phyloP scores from a whole-genome alignment of 2,113 vertebrate species.

The Calypte anna region DNA sequence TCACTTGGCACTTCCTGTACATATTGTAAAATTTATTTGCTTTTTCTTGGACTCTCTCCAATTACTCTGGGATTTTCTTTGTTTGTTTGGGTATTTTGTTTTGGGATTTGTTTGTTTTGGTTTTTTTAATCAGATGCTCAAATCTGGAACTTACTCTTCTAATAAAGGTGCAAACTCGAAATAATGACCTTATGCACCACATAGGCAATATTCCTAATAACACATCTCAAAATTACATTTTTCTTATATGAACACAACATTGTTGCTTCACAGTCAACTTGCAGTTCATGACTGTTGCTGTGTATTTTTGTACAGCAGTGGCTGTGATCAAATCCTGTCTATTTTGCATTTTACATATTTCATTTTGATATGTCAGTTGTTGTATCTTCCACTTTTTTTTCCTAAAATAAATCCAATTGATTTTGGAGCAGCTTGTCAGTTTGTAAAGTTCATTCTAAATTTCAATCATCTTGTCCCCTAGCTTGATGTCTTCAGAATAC shows the following conservation, averaged over 20 bases:
- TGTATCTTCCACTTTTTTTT: background rate
- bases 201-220: background rate
- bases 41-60: background rate
- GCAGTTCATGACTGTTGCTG: background rate
- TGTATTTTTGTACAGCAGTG: background rate
- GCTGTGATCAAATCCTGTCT: background rate
- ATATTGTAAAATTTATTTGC: background rate
- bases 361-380: background rate
- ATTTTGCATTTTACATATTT: background rate
- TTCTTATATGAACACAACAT: background rate
- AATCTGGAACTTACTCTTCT: background rate
- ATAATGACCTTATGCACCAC: background rate
- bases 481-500: background rate
- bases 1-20: background rate
- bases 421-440: background rate
- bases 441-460: constrained; percentile 34
- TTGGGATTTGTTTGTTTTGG: background rate
- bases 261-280: background rate
- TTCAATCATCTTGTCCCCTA: background rate
- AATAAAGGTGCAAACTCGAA: background rate
- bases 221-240: background rate
- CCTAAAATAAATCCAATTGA: background rate
- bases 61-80: background rate
- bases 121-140: background rate
- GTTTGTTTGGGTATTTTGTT: too few species aligned